phyloP scores from a whole-genome alignment of 1,140 invertebrate genomes.

The Heliconius eleuchia region DNA sequence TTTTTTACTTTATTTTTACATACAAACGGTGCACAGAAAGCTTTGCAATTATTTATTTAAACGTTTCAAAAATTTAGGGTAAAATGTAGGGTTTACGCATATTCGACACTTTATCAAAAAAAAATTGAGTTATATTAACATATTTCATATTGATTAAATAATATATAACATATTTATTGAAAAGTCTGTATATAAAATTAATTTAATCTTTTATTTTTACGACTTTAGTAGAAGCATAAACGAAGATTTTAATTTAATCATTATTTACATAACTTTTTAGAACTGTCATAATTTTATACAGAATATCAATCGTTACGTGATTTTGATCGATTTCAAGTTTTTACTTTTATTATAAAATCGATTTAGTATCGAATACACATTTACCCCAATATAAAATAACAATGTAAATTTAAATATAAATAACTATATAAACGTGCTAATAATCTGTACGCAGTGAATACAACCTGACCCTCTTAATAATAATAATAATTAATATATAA shows the following conservation, averaged over 20 bases:
- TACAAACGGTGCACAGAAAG: conserved; percentile 49
- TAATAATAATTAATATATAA: conserved; percentile 5
- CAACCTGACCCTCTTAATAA: conserved; percentile 6
- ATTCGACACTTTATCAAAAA: neutral
- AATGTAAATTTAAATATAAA: conserved; percentile 16
- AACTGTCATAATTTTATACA: too few relatives aligned
- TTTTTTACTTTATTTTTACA: conserved; percentile 41
- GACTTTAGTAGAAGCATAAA: too few relatives aligned
- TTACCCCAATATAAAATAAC: conserved; percentile 4
- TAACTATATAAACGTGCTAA: conserved; percentile 12
- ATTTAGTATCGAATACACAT: neutral
- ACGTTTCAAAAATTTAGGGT: conserved; percentile 1
- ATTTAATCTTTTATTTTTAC: too few relatives aligned
- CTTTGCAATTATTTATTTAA: conserved; percentile 34
- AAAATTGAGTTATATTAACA: neutral
- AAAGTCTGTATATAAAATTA: too few relatives aligned
- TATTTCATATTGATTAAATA: neutral
- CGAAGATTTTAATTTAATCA: too few relatives aligned
- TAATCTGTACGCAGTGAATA: conserved; percentile 15
- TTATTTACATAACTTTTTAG: too few relatives aligned
- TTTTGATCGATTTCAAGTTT: neutral
- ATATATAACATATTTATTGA: neutral
- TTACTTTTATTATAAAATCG: neutral
- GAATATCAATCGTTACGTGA: neutral
- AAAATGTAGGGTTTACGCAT: neutral